These are phyloP conservation scores for Setophaga coronata DNA, from an alignment of 2,113 vertebrate species.

Conservation along the genomic window DNA sequence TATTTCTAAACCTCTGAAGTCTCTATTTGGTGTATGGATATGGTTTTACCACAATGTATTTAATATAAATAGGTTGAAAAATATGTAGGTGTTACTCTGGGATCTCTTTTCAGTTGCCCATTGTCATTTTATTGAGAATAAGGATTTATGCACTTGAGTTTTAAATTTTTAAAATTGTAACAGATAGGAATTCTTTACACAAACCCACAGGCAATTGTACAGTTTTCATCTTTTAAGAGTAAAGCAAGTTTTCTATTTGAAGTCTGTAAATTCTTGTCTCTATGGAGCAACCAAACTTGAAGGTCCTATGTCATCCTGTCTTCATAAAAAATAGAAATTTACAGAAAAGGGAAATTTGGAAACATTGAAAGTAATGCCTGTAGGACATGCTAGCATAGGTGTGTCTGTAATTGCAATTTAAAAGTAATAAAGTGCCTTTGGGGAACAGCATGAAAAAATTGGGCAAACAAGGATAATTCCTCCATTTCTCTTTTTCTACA, in stretches of 20 bases:
- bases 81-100: not conserved
- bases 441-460: not conserved
- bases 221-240: not conserved
- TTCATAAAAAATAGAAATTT: not conserved
- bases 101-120: not conserved
- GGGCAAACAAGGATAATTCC: not conserved
- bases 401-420: not conserved
- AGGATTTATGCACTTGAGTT: not conserved
- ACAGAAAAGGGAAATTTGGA: not conserved
- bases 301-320: not conserved
- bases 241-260: not conserved
- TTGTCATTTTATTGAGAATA: not conserved
- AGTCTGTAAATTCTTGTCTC: not conserved
- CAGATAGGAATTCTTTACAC: not conserved
- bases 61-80: not conserved
- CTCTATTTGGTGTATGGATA: not conserved
- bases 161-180: not conserved
- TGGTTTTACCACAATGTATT: not conserved
- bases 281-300: not conserved
- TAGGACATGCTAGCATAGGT: not conserved
- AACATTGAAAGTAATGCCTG: not conserved
- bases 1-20: not conserved
- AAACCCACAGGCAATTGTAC: not conserved
- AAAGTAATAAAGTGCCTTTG: not conserved
- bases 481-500: not conserved